Evolutionary conservation across 2,797 vertebrate genomes (phyloP), one percentile per base, ranked within the genome.

Genomic region (Falco columbarius): DNA sequence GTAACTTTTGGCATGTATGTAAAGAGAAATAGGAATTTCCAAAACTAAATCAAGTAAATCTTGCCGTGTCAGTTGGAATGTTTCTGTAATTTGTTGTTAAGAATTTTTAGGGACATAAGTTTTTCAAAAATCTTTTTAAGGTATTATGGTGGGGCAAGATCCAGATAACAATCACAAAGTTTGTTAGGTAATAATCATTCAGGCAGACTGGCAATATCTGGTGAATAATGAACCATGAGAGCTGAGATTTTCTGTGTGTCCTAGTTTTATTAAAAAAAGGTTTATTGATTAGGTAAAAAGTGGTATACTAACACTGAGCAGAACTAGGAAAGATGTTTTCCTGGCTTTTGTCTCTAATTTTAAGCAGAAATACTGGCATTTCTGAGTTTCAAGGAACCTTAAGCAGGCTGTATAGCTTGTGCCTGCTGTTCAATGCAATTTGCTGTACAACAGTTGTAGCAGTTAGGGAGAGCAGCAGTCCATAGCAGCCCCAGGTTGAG

Each of bases 211-310:
- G 52, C 30, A 74, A 40, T 27, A 51, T 86, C 77, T 49, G 19
- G 81, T 23, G 30, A 90, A 77, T 56, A 89, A 54, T 4, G 30
- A 91, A 75, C 34, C 34, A 38, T 67, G 80, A 93, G 44, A 76
- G 51, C 17, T 54, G 44, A n/a, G 49, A 59, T 63, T 75, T 70
- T 70, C 6, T 71, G 23, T n/a, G 7, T 62, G 21, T 30, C 15
- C 30, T 72, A n/a, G 26, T 73, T 93, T 93, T 93, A 73, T 72
- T 42, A 86, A 82, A 85, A 94, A 90, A 67, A 56, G 24, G 27
- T 63, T 75, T 89, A 95, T 87, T 76, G 89, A 95, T 95, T 85
- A 75, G 40, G 14, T 62, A 76, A 51, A 30, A 86, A 86, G 30
- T 65, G 65, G 4, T 38, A 12, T 17, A 18, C 19, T 72, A 91